A percentile compares a stretch with the other conserved stretches of the same genome.
These are phyloP conservation scores for Oryzias woworae DNA, from an alignment of 2,113 vertebrate species.

Conservation along the genomic window DNA sequence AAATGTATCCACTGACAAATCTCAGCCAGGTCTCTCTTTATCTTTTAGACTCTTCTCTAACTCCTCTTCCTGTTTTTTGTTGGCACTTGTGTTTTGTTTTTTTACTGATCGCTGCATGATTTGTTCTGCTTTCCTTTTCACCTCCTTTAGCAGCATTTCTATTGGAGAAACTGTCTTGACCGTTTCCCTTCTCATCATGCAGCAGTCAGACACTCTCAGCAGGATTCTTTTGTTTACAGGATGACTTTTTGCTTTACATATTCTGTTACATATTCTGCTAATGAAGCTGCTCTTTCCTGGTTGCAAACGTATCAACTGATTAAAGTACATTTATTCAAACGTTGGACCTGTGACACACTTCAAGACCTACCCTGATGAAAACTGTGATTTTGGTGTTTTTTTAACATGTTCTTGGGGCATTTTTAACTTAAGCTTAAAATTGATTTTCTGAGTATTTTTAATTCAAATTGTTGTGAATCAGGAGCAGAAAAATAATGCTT, in stretches of 20 bases:
- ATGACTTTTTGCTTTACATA: slow-evolving; percentile 18
- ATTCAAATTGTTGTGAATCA: too few relatives aligned
- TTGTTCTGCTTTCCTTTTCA: slow-evolving; percentile 1
- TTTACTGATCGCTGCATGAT: slow-evolving; percentile 23
- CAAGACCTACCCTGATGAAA: too few relatives aligned
- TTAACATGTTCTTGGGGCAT: too few relatives aligned
- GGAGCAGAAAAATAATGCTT: too few relatives aligned
- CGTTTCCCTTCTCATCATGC: slow-evolving; percentile 8
- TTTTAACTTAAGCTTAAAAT: too few relatives aligned
- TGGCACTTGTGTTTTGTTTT: background rate
- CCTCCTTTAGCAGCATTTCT: slow-evolving; percentile 5
- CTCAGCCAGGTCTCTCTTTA: background rate
- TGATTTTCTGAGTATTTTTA: too few relatives aligned
- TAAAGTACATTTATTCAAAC: too few relatives aligned
- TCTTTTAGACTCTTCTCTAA: background rate
- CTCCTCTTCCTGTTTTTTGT: slow-evolving; percentile 5
- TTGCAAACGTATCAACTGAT: background rate
- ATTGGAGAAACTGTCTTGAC: slow-evolving; percentile 1
- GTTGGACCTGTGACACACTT: too few relatives aligned
- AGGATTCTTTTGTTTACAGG: slow-evolving; percentile 29
- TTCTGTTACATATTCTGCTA: slow-evolving; percentile 28
- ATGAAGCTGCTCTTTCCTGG: slow-evolving; percentile 19
- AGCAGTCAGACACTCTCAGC: slow-evolving; percentile 10
- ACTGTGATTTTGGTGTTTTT: too few relatives aligned
- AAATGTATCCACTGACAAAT: slow-evolving; percentile 18